A percentile compares a stretch with the other conserved stretches of the same genome.
These are phyloP conservation scores for Mobula hypostoma DNA, from an alignment of 2,113 vertebrate genomes.

Conservation along the genomic window DNA sequence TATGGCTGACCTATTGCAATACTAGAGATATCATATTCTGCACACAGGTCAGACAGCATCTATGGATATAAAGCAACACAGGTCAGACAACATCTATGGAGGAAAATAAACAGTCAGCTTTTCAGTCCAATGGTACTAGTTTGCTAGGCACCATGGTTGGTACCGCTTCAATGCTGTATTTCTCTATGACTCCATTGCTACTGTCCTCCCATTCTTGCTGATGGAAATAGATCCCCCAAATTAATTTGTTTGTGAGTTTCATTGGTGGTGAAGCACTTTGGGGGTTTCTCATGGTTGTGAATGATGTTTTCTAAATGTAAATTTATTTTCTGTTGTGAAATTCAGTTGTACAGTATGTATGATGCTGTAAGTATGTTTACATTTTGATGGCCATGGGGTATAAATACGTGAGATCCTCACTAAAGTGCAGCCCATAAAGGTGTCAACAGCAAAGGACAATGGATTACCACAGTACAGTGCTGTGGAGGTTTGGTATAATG, in stretches of 20 bases:
- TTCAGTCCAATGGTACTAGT: no score
- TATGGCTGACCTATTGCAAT: no score
- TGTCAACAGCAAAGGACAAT: neutral
- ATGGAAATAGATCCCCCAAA: no score
- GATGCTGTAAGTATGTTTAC: neutral
- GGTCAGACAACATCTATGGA: no score
- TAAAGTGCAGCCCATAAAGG: neutral
- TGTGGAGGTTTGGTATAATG: neutral
- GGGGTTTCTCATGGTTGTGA: neutral
- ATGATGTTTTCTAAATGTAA: neutral
- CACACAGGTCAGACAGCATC: no score
- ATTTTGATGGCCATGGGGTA: neutral
- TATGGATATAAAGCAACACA: no score
- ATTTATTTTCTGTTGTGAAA: neutral
- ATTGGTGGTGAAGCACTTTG: neutral
- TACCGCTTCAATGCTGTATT: no score
- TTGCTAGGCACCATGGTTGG: no score
- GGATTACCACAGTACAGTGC: neutral
- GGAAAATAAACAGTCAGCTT: no score
- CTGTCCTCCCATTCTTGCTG: no score
- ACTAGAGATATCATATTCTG: no score
- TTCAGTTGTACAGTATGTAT: neutral
- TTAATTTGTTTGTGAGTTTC: neutral
- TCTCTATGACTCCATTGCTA: no score
- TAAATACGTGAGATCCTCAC: neutral